A percentile compares a stretch with the other conserved stretches of the same genome.
Conservation (phyloP, 2,888 invertebrate genomes). For the Acleris emargana region DNA sequence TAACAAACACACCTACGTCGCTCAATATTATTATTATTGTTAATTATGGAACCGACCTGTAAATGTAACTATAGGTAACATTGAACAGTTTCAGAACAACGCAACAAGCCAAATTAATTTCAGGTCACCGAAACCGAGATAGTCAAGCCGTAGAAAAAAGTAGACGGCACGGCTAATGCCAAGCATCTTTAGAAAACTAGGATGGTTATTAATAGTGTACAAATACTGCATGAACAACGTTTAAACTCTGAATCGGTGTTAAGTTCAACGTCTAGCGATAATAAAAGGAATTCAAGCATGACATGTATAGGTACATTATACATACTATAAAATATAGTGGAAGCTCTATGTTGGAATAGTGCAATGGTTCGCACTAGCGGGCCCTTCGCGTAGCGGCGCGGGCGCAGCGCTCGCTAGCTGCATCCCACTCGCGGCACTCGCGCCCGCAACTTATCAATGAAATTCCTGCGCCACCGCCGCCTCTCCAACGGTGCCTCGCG, state of each 20-base stretch:
- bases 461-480: constrained; percentile 67
- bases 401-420: constrained; percentile 50
- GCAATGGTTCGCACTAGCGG: constrained; percentile 36
- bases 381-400: constrained; percentile 32
- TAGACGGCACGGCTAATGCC: constrained; percentile 65
- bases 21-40: no score
- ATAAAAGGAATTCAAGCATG: neutral
- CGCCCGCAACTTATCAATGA: constrained; percentile 78
- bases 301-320: neutral
- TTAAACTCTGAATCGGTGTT: neutral
- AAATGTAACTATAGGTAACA: constrained; percentile 30
- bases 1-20: constrained; percentile 8
- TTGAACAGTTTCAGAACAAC: constrained; percentile 50
- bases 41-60: constrained; percentile 26
- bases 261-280: constrained; percentile 1
- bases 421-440: constrained; percentile 73
- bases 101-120: constrained; percentile 53
- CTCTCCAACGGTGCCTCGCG: constrained; percentile 71
- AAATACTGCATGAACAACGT: constrained; percentile 17
- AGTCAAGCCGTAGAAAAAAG: constrained; percentile 56
- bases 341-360: constrained; percentile 8
- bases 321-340: no score
- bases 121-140: constrained; percentile 50
- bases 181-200: constrained; percentile 47
- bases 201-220: constrained; percentile 5